Conservation (phyloP, 1,140 invertebrate genomes). For the Drosophila takahashii region DNA sequence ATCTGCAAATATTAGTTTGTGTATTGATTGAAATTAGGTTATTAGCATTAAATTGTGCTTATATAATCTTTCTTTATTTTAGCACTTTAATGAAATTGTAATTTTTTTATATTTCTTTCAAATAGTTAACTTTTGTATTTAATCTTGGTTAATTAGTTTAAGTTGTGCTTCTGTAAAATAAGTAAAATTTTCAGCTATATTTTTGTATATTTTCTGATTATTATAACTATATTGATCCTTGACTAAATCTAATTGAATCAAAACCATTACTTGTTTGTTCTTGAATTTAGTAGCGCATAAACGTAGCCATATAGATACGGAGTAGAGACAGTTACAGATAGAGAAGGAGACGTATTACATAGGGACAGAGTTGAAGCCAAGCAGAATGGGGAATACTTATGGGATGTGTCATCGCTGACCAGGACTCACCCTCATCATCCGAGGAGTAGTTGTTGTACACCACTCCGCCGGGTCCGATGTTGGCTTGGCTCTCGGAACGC, state of each 20-base stretch:
- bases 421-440: constrained; percentile 92
- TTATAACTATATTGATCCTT: background rate
- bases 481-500: constrained; percentile 84
- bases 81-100: too few relatives aligned
- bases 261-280: background rate
- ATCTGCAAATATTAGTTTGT: too few relatives aligned
- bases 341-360: constrained; percentile 26
- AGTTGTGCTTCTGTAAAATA: too few relatives aligned
- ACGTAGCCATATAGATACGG: constrained; percentile 11
- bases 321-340: constrained; percentile 31
- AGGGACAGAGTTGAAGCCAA: constrained; percentile 68
- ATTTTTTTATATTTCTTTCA: background rate
- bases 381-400: constrained; percentile 52
- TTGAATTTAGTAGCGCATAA: constrained; percentile 4
- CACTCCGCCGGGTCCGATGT: constrained; percentile 86
- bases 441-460: constrained; percentile 93
- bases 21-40: too few relatives aligned
- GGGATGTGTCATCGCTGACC: constrained; percentile 7
- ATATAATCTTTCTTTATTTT: too few relatives aligned
- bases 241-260: background rate
- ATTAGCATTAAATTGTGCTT: too few relatives aligned
- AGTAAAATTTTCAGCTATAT: background rate
- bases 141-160: too few relatives aligned
- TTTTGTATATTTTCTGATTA: background rate
- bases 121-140: too few relatives aligned